phyloP scores from a whole-genome alignment of 2,797 vertebrate genomes.

The Eulemur rubriventer region DNA sequence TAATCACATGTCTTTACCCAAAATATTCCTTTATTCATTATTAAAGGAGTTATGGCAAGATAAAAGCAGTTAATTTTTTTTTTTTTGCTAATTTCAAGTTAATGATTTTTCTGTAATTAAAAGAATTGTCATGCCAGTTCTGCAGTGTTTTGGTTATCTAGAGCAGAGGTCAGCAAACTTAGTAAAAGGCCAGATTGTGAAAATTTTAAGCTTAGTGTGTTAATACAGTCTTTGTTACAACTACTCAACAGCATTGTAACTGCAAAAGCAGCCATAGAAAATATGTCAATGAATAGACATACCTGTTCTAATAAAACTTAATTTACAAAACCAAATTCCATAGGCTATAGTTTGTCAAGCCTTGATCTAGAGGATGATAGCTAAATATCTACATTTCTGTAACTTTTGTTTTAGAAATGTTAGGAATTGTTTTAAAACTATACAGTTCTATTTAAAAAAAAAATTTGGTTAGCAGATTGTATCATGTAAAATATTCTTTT shows the following conservation, averaged over 20 bases:
- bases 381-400: not conserved
- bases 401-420: not conserved
- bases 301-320: not conserved
- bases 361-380: not conserved
- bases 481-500: constrained; percentile 14
- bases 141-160: not conserved
- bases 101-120: constrained; percentile 24
- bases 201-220: not conserved
- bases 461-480: not conserved
- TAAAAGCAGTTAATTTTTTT: not conserved
- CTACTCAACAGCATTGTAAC: not conserved
- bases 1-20: not conserved
- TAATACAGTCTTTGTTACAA: not conserved
- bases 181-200: not conserved
- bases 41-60: not conserved
- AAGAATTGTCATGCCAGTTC: not conserved
- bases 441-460: not conserved
- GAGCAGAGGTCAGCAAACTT: not conserved
- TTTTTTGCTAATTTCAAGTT: not conserved
- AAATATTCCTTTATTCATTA: not conserved
- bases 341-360: not conserved
- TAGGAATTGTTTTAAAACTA: not conserved
- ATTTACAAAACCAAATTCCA: not conserved
- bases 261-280: not conserved
- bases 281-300: not conserved